phyloP scores from a whole-genome alignment of 2,113 vertebrate genomes.

The Uropsilus gracilis region DNA sequence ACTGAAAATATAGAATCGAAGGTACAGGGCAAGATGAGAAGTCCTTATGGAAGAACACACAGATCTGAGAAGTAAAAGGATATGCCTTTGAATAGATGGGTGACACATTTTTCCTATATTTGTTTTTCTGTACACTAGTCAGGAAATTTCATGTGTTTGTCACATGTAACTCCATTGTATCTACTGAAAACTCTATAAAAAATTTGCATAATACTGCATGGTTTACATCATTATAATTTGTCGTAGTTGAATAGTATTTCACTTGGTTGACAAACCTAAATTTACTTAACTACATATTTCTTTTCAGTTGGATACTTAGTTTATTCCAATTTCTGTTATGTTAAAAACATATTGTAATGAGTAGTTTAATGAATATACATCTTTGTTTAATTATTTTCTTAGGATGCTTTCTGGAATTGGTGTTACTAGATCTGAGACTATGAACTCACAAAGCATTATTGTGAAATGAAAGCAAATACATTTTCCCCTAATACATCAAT shows the following conservation, averaged over 20 bases:
- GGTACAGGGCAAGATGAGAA: fast-evolving
- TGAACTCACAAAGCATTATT: not conserved
- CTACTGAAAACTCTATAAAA: not conserved
- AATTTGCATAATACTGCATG: not conserved
- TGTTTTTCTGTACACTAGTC: not conserved
- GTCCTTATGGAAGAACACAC: not conserved
- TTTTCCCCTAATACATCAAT: not conserved
- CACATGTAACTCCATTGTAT: not conserved
- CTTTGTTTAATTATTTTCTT: not conserved
- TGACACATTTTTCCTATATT: not conserved
- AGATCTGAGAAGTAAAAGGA: not conserved
- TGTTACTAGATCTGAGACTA: not conserved
- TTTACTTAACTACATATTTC: not conserved
- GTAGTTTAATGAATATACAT: not conserved
- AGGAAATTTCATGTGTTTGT: not conserved
- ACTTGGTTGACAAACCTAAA: not conserved
- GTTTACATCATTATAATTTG: not conserved
- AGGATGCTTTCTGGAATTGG: not conserved
- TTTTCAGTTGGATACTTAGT: not conserved
- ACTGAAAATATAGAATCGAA: no score
- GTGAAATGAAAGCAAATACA: not conserved
- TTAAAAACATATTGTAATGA: not conserved
- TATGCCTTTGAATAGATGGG: no score
- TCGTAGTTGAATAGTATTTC: not conserved
- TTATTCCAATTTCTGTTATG: not conserved